Evolutionary conservation across 2,888 invertebrate genomes (phyloP).

Genomic region (Agonum fuliginosum): DNA sequence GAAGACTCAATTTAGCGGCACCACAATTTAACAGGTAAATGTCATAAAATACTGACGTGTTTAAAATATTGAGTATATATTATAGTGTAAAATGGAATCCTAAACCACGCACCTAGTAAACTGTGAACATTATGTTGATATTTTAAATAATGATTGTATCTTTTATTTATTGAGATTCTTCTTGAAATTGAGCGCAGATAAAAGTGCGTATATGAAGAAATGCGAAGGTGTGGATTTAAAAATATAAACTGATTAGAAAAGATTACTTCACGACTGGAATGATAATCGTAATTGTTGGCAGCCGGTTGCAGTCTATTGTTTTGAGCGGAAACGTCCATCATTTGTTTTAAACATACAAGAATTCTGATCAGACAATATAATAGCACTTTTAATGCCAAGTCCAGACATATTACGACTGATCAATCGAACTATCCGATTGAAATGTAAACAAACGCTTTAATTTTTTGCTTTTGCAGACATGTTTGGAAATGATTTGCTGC

Average conservation of each 20-base stretch:
- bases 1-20: no score
- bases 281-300: conserved; percentile 29
- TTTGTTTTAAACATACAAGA: conserved; percentile 26
- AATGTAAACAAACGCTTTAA: conserved; percentile 7
- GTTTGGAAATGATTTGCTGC: neutral
- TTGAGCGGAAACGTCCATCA: conserved; percentile 34
- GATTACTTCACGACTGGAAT: conserved; percentile 20
- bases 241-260: conserved; percentile 16
- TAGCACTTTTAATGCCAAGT: conserved; percentile 20
- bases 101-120: no score
- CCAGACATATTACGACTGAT: conserved; percentile 11
- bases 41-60: no score
- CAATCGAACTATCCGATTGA: conserved; percentile 5
- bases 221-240: conserved; percentile 20
- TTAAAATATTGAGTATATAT: no score
- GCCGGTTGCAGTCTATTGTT: conserved; percentile 28
- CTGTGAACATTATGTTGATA: no score
- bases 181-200: no score
- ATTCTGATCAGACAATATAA: conserved; percentile 42
- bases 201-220: neutral
- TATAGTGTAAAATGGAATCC: no score
- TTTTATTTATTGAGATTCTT: no score
- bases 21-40: no score
- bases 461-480: neutral
- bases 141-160: no score